Base-by-base conservation (phyloP, 2,113 vertebrate genomes). In the Tringa solitaria region DNA sequence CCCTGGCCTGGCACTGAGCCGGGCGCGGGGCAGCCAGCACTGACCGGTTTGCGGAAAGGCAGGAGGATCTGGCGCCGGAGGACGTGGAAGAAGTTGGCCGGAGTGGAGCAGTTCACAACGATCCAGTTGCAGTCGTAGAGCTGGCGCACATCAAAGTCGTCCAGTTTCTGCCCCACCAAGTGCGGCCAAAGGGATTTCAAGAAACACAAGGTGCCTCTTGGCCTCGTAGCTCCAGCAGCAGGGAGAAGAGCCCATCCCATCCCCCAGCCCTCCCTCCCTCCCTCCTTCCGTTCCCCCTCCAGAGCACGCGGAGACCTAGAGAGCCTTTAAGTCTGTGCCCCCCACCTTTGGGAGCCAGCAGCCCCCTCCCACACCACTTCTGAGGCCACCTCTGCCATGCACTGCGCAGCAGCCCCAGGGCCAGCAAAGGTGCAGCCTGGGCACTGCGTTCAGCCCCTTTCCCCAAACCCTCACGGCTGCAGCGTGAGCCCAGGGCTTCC, bases 81-180 rank as follows among this genome's bases (percentile, higher is more conserved):
- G 45, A 99, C 99, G 0, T 99, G 99, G 98, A 99, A 99, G 98
- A 98, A 99, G 97, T 99, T 99, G 67, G 98, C 99, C 2, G 99
- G 99, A 23, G 98, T 98, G 35, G 99, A 99, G 97, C 99, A 99
- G 98, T 99, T 99, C 56, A 99, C 99, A 0, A 99, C 99, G 2
- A 99, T 99, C 99, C 99, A 99, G 97, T 99, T 99, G 89, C 99
- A 99, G 81, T 99, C 99, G 0, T 99, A 98, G 17, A 99, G 98
- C 96, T 99, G 99, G 76, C 97, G 98, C 77, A 99, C 97, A 0
- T 99, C 98, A 3, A 99, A 99, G 91, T 99, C 98, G 3, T 98
- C 97, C 1, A 98, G 95, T 95, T 98, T 98, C 99, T 99, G 93
- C 11, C 80, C 64, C 32, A 7, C 79, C 18, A 48, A 91, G 68